Conservation (phyloP, 2,113 vertebrate species). For the Camelus bactrianus region DNA sequence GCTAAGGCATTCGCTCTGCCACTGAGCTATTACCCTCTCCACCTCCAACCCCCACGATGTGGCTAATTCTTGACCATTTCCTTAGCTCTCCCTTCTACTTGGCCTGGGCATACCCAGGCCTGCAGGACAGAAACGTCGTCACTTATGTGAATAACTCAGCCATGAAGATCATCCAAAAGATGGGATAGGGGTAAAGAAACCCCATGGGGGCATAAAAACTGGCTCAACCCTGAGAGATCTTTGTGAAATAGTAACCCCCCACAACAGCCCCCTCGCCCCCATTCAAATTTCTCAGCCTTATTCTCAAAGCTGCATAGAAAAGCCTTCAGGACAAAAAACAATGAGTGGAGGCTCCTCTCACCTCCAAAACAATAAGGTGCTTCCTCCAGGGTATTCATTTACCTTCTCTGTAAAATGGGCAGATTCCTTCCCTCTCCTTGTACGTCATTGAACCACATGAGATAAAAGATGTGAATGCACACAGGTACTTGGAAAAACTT, state of each 20-base stretch:
- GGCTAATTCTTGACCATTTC: neutral
- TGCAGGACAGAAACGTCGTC: neutral
- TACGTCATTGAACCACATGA: neutral
- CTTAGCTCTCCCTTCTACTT: neutral
- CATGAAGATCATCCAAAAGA: neutral
- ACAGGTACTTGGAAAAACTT: neutral
- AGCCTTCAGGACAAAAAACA: neutral
- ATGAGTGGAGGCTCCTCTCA: neutral
- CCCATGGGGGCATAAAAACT: neutral
- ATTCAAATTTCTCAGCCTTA: neutral
- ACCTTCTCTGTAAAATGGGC: neutral
- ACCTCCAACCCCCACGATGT: neutral
- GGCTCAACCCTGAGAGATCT: neutral
- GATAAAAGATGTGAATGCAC: neutral
- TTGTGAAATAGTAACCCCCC: too few species aligned
- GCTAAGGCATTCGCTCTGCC: too few species aligned
- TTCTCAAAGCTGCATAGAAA: neutral
- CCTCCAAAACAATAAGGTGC: neutral
- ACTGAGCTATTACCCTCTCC: too few species aligned
- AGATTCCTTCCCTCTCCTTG: neutral
- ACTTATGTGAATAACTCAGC: neutral
- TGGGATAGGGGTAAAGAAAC: neutral
- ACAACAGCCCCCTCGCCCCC: neutral
- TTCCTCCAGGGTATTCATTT: neutral
- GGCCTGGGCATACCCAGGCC: neutral